Percentiles rank a stretch among this genome's conserved stretches.
phyloP scores from a whole-genome alignment of 2,888 invertebrate genomes.

The Tortricodes alternella region DNA sequence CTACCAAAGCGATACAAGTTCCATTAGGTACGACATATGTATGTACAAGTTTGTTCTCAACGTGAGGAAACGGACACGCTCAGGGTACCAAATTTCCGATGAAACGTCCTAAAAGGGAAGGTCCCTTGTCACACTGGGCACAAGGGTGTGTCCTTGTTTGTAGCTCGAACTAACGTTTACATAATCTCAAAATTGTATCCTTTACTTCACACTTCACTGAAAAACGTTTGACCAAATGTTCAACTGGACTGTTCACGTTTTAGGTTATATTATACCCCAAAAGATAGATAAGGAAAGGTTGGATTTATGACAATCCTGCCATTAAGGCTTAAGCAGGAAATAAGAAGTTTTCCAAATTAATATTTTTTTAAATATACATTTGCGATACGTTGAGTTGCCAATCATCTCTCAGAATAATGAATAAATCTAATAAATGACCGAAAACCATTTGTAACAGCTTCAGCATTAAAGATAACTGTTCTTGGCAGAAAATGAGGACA shows the following conservation, averaged over 20 bases:
- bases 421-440: constrained; percentile 3
- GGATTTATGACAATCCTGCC: too few relatives aligned
- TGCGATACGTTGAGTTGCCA: too few relatives aligned
- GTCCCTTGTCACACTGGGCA: constrained; percentile 6
- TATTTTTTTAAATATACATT: too few relatives aligned
- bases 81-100: constrained; percentile 7
- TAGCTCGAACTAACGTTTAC: constrained; percentile 1
- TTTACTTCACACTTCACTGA: too few relatives aligned
- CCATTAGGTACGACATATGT: constrained; percentile 4
- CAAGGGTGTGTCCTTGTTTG: neutral
- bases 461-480: neutral
- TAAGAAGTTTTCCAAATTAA: too few relatives aligned
- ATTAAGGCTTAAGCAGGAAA: too few relatives aligned
- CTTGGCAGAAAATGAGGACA: constrained; percentile 1
- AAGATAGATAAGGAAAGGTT: too few relatives aligned
- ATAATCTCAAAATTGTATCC: neutral
- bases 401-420: too few relatives aligned
- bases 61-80: neutral
- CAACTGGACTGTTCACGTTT: too few relatives aligned
- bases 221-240: too few relatives aligned
- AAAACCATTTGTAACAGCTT: neutral
- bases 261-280: too few relatives aligned
- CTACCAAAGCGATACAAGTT: neutral
- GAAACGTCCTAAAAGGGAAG: constrained; percentile 8
- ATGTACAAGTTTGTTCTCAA: neutral